phyloP scores from a whole-genome alignment of 2,113 vertebrate species.

The Triplophysa dalaica region DNA sequence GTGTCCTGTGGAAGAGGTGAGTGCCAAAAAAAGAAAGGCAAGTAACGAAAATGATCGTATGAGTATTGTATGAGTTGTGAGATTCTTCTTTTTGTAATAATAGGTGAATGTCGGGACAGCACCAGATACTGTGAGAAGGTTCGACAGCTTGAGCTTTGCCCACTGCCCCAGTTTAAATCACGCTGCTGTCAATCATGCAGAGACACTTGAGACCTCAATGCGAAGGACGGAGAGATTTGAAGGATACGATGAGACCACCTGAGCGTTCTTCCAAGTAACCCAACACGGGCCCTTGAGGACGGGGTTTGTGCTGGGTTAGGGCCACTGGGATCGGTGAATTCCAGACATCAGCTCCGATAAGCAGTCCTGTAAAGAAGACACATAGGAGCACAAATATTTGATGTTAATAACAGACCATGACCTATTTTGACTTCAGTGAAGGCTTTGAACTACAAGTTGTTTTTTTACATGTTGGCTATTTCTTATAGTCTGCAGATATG shows the following conservation, averaged over 20 bases:
- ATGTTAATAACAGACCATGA: slow-evolving; percentile 22
- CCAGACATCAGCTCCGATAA: slow-evolving; percentile 16
- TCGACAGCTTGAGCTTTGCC: slow-evolving; percentile 90
- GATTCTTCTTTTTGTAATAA: slow-evolving; percentile 46
- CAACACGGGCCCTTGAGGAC: slow-evolving; percentile 17
- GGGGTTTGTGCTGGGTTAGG: slow-evolving; percentile 12
- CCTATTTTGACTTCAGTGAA: slow-evolving; percentile 56
- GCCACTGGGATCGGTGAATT: slow-evolving; percentile 14
- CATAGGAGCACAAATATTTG: slow-evolving; percentile 7
- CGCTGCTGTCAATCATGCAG: slow-evolving; percentile 92
- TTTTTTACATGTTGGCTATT: slow-evolving; percentile 40
- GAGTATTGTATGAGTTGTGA: no score
- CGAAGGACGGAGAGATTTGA: slow-evolving; percentile 26
- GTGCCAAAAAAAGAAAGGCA: neutral
- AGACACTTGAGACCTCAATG: slow-evolving; percentile 77
- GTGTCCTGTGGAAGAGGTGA: slow-evolving; percentile 85
- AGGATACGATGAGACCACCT: slow-evolving; percentile 4
- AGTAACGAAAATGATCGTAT: no score
- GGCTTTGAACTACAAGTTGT: slow-evolving; percentile 54
- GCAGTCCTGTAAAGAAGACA: neutral
- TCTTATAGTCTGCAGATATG: slow-evolving; percentile 39
- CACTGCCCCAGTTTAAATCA: slow-evolving; percentile 86
- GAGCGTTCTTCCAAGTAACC: slow-evolving; percentile 11
- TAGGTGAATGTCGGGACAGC: slow-evolving; percentile 90
- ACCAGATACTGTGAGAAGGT: slow-evolving; percentile 96